A percentile compares a stretch with the other conserved stretches of the same genome.
phyloP scores from a whole-genome alignment of 2,888 invertebrate genomes.

The Brenthis ino region DNA sequence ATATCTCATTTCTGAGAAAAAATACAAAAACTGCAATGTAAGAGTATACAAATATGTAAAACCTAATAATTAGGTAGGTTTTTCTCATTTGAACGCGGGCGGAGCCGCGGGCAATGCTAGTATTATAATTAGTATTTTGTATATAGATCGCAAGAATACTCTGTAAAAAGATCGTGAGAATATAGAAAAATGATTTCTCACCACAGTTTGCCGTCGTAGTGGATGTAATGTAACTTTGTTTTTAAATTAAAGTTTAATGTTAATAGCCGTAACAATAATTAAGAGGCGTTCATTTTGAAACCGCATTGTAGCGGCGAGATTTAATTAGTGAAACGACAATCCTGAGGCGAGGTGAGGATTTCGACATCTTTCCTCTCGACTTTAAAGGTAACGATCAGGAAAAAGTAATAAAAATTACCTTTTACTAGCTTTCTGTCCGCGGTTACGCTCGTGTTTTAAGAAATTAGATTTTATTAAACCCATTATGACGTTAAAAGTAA shows the following conservation, averaged over 20 bases:
- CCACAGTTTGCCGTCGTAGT: background rate
- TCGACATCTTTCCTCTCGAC: slow-evolving; percentile 28
- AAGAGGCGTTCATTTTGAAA: slow-evolving; percentile 79
- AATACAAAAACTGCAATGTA: too few species aligned
- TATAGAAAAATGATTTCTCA: background rate
- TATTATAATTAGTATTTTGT: too few species aligned
- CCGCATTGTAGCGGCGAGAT: slow-evolving; percentile 76
- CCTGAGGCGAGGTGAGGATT: slow-evolving; percentile 40
- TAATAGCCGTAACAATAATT: slow-evolving; percentile 80
- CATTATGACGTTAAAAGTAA: too few species aligned
- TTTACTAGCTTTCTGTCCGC: too few species aligned
- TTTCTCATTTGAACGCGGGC: too few species aligned
- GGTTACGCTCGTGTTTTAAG: too few species aligned
- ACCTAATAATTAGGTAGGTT: too few species aligned
- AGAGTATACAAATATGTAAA: too few species aligned
- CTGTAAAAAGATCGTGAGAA: background rate
- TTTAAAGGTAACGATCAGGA: slow-evolving; percentile 20
- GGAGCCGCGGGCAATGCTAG: too few species aligned
- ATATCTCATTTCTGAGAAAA: too few species aligned
- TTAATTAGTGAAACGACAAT: slow-evolving; percentile 79
- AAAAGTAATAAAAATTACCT: background rate
- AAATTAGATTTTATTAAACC: too few species aligned
- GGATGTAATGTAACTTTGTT: slow-evolving; percentile 25
- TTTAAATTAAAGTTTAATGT: slow-evolving; percentile 72
- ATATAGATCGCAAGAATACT: too few species aligned